Conservation (phyloP, 2,888 invertebrate species). For the Yponomeuta plumbellus region DNA sequence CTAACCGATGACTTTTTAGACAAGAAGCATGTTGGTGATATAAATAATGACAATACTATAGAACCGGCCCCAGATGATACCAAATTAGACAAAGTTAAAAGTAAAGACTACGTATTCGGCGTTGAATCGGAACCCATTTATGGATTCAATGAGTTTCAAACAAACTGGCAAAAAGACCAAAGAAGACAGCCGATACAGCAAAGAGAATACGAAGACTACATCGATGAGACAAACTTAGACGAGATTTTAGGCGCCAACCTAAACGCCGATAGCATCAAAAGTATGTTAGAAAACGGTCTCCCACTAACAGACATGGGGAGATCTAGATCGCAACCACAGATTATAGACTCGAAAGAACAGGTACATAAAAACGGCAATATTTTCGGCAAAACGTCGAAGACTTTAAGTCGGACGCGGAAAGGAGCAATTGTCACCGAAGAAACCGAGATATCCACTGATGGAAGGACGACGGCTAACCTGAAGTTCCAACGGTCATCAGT, state of each 20-base stretch:
- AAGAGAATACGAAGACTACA: conserved; percentile 58
- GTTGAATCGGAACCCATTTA: conserved; percentile 60
- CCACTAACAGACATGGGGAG: conserved; percentile 35
- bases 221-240: conserved; percentile 57
- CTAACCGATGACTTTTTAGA: conserved; percentile 69
- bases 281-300: conserved; percentile 64
- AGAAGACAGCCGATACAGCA: conserved; percentile 65
- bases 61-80: conserved; percentile 62
- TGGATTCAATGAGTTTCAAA: conserved; percentile 47
- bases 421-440: conserved; percentile 67
- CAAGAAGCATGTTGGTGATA: conserved; percentile 32
- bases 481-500: conserved; percentile 64
- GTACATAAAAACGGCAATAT: conserved; percentile 57
- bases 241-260: conserved; percentile 50
- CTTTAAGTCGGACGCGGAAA: conserved; percentile 57
- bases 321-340: conserved; percentile 23
- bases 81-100: conserved; percentile 21
- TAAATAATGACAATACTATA: conserved; percentile 23
- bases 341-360: conserved; percentile 60
- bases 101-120: conserved; percentile 38
- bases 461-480: conserved; percentile 55
- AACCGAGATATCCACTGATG: conserved; percentile 63
- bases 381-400: conserved; percentile 60
- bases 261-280: conserved; percentile 56
- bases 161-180: conserved; percentile 70